phyloP scores from a whole-genome alignment of 1,140 invertebrate genomes.

The Ephestia elutella region DNA sequence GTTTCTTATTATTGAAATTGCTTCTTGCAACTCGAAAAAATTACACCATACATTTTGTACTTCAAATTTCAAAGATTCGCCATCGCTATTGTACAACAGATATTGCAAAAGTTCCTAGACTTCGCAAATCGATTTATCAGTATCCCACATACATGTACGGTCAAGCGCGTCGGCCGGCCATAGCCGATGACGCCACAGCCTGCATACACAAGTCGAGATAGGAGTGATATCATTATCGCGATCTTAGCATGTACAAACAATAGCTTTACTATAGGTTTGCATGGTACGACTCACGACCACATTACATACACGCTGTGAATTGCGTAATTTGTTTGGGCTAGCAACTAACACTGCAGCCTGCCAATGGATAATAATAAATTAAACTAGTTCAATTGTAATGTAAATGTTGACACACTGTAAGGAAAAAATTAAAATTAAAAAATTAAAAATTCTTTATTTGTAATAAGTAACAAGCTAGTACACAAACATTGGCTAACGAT shows the following conservation, averaged over 20 bases:
- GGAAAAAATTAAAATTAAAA: too few species aligned
- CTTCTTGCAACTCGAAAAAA: not conserved
- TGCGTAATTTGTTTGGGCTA: constrained; percentile 2
- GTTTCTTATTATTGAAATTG: not conserved
- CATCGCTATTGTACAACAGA: not conserved
- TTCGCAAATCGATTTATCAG: not conserved
- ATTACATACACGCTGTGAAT: constrained; percentile 3
- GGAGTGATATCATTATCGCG: not conserved
- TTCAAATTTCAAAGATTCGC: too few species aligned
- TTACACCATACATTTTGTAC: too few species aligned
- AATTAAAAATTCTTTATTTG: too few species aligned
- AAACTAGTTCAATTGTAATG: not conserved
- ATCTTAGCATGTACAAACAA: not conserved
- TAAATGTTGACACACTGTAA: not conserved
- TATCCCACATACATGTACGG: not conserved
- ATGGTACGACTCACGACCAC: not conserved
- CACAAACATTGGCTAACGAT: too few species aligned
- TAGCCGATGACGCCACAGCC: not conserved
- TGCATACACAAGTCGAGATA: not conserved
- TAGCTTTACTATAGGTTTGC: not conserved
- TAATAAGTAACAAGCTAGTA: too few species aligned
- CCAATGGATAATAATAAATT: not conserved
- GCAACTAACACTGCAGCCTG: not conserved
- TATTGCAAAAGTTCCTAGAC: not conserved
- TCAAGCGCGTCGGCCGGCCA: not conserved